A percentile compares a stretch with the other conserved stretches of the same genome.
phyloP scores from a whole-genome alignment of 2,113 vertebrate species.

The Pelvicachromis taeniatus region DNA sequence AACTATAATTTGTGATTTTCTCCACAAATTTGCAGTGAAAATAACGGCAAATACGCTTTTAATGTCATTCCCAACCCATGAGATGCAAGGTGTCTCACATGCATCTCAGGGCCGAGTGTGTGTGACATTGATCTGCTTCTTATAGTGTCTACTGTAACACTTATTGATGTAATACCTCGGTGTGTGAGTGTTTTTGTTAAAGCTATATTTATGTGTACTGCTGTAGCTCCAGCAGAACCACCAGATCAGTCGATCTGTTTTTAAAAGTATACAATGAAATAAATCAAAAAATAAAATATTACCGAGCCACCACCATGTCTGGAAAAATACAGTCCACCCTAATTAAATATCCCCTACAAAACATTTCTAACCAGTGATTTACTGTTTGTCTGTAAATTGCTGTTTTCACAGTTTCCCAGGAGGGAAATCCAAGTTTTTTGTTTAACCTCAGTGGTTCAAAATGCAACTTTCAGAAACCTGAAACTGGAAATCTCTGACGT shows the following conservation, averaged over 20 bases:
- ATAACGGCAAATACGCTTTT: not conserved
- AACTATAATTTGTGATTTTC: not conserved
- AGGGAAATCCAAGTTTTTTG: not conserved
- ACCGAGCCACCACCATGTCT: not conserved
- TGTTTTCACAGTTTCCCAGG: not conserved
- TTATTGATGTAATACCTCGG: not conserved
- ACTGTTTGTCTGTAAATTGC: not conserved
- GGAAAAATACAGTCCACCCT: not conserved
- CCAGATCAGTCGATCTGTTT: not conserved
- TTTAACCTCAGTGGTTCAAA: not conserved
- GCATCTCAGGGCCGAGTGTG: not conserved
- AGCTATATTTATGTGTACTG: not conserved
- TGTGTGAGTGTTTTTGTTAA: not conserved
- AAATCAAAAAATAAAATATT: not conserved
- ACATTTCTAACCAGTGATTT: not conserved
- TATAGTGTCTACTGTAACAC: not conserved
- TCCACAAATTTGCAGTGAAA: not conserved
- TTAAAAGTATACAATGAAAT: not conserved
- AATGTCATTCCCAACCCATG: not conserved
- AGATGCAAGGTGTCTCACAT: not conserved
- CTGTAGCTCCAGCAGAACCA: not conserved
- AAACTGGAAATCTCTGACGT: not conserved
- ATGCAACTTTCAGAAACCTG: not conserved
- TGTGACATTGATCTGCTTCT: not conserved
- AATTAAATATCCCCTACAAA: not conserved